These are phyloP conservation scores for Drosophila neonasuta DNA, from an alignment of 2,888 invertebrate genomes.

Conservation along the genomic window DNA sequence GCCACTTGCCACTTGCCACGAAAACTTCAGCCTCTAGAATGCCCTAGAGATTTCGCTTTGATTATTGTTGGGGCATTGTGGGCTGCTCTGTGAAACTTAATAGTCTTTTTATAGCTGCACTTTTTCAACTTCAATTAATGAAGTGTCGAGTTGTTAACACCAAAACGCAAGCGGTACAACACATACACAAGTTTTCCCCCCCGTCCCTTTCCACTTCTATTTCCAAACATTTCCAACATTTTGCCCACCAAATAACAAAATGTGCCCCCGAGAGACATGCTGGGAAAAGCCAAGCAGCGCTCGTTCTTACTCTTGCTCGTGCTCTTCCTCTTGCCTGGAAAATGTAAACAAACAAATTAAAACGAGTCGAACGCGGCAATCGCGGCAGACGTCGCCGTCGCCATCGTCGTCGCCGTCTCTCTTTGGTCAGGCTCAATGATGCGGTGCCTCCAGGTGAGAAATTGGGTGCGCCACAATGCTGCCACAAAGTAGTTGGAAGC, in stretches of 20 bases:
- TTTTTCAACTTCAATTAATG: constrained; percentile 77
- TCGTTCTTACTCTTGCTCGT: constrained; percentile 7
- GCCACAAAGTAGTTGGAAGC: constrained; percentile 25
- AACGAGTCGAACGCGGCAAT: constrained; percentile 64
- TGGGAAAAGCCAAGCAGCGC: constrained; percentile 58
- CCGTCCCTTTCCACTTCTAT: constrained; percentile 40
- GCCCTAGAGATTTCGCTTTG: constrained; percentile 50
- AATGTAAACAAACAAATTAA: constrained; percentile 77
- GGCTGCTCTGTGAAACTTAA: constrained; percentile 57
- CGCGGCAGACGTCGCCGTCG: constrained; percentile 17
- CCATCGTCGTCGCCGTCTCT: constrained; percentile 22
- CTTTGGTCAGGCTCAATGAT: constrained; percentile 38
- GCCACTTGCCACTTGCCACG: constrained; percentile 10
- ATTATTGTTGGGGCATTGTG: constrained; percentile 26
- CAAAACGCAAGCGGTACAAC: constrained; percentile 57
- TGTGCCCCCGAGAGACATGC: constrained; percentile 43
- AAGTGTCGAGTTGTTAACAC: constrained; percentile 78
- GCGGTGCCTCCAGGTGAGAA: constrained; percentile 69
- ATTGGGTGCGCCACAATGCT: constrained; percentile 53
- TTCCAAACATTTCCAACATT: constrained; percentile 72
- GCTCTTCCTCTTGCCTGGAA: constrained; percentile 42
- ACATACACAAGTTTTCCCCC: constrained; percentile 13
- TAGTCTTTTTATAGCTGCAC: constrained; percentile 77
- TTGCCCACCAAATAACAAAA: constrained; percentile 19
- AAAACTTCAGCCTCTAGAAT: constrained; percentile 10